A percentile compares a stretch with the other conserved stretches of the same genome.
Evolutionary conservation across 2,797 vertebrate genomes (phyloP).

Genomic region (Netta rufina): DNA sequence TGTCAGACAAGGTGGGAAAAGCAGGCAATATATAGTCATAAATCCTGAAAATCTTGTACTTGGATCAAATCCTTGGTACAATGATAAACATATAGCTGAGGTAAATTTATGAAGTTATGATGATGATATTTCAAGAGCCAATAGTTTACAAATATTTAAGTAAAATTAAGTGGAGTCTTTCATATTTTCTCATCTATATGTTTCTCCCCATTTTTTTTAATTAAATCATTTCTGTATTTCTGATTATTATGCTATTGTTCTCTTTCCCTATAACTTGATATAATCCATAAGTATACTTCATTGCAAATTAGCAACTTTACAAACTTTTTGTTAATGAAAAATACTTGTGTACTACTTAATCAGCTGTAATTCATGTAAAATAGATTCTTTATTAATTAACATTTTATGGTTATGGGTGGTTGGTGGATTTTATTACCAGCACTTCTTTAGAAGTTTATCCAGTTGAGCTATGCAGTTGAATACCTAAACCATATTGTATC

Average conservation of each 20-base stretch:
- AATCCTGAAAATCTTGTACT: not conserved
- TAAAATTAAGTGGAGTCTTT: not conserved
- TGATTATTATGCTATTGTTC: not conserved
- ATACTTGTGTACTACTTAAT: not conserved
- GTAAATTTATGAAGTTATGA: not conserved
- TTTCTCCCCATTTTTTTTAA: not conserved
- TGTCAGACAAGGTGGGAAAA: not conserved
- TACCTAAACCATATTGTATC: not conserved
- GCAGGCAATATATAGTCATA: not conserved
- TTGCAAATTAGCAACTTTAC: not conserved
- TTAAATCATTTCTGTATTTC: not conserved
- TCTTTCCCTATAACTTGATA: not conserved
- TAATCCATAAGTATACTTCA: not conserved
- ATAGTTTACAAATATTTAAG: not conserved
- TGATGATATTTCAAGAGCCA: not conserved
- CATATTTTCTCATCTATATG: not conserved
- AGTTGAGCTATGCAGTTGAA: not conserved
- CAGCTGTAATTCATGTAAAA: not conserved
- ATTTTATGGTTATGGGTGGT: not conserved
- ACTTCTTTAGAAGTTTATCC: not conserved
- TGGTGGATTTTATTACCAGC: not conserved
- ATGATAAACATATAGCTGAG: not conserved
- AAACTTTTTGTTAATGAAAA: not conserved
- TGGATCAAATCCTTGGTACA: not conserved
- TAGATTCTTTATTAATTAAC: not conserved